Base-by-base conservation (phyloP, 2,797 vertebrate species). In the Microchirus variegatus region DNA sequence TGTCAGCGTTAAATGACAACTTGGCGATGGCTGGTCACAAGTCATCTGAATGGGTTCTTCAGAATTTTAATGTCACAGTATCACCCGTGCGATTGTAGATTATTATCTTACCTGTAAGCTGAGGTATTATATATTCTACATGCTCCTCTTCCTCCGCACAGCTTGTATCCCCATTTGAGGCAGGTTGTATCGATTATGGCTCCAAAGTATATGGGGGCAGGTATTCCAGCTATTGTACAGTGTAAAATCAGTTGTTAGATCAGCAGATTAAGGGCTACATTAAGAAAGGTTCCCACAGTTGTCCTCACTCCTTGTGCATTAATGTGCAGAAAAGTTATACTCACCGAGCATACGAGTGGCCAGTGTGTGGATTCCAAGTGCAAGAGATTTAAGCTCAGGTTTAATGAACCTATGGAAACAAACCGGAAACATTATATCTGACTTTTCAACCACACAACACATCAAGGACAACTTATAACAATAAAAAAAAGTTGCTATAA, bases 121-220 rank as follows among this genome's bases (percentile, higher is more conserved):
- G 70, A 76, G 0, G 93, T 94, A 78, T 97, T 87, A 0, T 98
- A 98, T 31, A 96, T 84, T 15, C 96, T 90, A 68, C 97, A 99
- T 4, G 94, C 91, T n/a, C 96, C 97, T 89, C 74, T 87, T 43
- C 88, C 91, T 5, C 95, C 96, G 64, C 95, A 96, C 31, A 16
- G 84, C 67, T 91, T 96, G 61, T 86, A 85, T 9, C 95, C 94
- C 97, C 97, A 98, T 80, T 95, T 97, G 70, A 99, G 83, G 79
- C 96, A 98, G 1, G 96, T 92, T 63, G 82, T 84, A 45, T 99
- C 96, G 44, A 98, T 96, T 65, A 97, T 73, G 48, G 94, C 94
- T 49, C 97, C 97, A 70, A 95, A 98, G 79, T 97, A 98, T 77
- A 99, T 94, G 1, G 97, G 97, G 7, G 95, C 93, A 36, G 95